Conservation (phyloP, 2,797 vertebrate genomes). For the Thaleichthys pacificus region DNA sequence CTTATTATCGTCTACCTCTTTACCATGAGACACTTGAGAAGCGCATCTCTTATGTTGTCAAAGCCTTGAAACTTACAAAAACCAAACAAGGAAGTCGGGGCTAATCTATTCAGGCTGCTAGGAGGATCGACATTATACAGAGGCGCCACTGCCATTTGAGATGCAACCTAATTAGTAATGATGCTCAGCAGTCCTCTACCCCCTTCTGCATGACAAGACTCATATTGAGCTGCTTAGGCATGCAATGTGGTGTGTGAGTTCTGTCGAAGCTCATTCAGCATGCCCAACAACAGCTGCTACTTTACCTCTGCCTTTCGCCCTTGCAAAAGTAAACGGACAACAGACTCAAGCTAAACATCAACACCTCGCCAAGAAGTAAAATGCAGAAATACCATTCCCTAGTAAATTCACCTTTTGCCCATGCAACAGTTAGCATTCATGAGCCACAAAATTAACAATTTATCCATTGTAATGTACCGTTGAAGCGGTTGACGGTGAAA, state of each 20-base stretch:
- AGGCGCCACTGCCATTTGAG: constrained; percentile 52
- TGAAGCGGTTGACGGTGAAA: constrained; percentile 26
- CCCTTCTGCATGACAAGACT: constrained; percentile 62
- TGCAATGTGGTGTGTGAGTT: constrained; percentile 26
- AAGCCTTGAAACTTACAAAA: constrained; percentile 56
- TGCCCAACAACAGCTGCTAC: constrained; percentile 71
- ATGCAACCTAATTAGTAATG: constrained; percentile 61
- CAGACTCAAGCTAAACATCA: constrained; percentile 70
- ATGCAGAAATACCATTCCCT: not conserved
- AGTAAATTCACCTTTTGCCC: constrained; percentile 37
- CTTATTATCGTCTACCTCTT: constrained; percentile 32
- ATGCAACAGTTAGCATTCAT: constrained; percentile 37
- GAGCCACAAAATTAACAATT: constrained; percentile 35
- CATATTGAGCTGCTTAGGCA: constrained; percentile 66
- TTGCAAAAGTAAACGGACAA: constrained; percentile 73
- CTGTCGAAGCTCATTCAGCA: constrained; percentile 60
- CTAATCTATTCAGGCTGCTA: constrained; percentile 45
- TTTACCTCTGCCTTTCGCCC: constrained; percentile 67
- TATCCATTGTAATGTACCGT: constrained; percentile 32
- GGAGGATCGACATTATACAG: constrained; percentile 49
- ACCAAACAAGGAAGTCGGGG: constrained; percentile 63
- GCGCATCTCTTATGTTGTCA: constrained; percentile 28
- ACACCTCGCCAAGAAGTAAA: constrained; percentile 42
- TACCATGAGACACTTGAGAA: constrained; percentile 37
- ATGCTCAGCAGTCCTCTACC: constrained; percentile 53